Base-by-base conservation (phyloP, 2,797 vertebrate genomes). In the Trematomus bernacchii region DNA sequence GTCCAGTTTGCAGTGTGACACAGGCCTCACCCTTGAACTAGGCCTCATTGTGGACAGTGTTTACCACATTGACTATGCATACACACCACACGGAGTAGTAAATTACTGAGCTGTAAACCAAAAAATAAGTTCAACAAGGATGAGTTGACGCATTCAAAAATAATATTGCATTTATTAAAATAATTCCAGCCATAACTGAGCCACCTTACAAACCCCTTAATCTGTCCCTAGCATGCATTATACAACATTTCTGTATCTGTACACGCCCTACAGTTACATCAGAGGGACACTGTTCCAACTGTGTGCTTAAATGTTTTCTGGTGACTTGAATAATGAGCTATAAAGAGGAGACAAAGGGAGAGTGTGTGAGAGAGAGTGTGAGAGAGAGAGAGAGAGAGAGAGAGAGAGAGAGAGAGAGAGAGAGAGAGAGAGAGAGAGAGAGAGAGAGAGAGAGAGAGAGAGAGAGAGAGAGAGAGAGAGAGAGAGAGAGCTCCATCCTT, bases 401-500 rank as follows among this genome's bases (percentile, higher is more conserved):
- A 44, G 46, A 33, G 71, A 16, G 71, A 19, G 58, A 33, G 58
- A 43, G 62, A 33, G 62, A 51, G 48, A 48, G 47, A 48, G 47
- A 48, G 16, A 50, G 47, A 42, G 68, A 43, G 66, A 33, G 47
- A 14, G 44, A 61, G 47, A 54, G 53, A 73, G 53, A 44, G 69
- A 66, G 51, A 37, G 53, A 47, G 62, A 57, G 53, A 58, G 58
- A 62, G 30, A 40, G 57, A 10, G 46, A 48, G 48, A 43, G 47
- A 65, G 85, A 75, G 72, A 68, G 77, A 64, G 50, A 52, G 58
- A 66, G 30, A 27, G 62, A 10, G 46, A 48, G 53, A 33, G 47
- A 61, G 85, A 75, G 72, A 71, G 77, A 23, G 76, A 70, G 81
- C 73, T 90, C 87, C 91, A 90, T 92, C 89, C 91, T 92, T 91